Base-by-base conservation (phyloP, 2,797 vertebrate species). In the Lacerta bilineata region DNA sequence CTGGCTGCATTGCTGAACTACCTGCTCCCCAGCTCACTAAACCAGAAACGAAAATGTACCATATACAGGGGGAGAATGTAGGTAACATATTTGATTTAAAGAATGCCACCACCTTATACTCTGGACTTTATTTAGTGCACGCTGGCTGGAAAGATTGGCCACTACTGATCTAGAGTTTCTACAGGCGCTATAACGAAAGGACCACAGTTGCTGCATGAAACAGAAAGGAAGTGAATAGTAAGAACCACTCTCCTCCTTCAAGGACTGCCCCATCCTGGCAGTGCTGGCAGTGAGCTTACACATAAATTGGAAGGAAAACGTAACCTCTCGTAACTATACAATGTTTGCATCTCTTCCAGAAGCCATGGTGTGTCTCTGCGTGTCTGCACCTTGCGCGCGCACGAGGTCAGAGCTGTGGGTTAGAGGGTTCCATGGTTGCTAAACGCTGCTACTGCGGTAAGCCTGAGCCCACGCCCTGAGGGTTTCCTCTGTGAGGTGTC, bases 401-500 rank as follows among this genome's bases (percentile, higher is more conserved):
- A 69, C 43, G 41, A 71, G 33, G 43, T 39, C 41, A 33, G 80
- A 86, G n/a, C 74, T 86, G 84, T 82, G 80, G 84, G 50, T 77
- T 71, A 36, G 74, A 83, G 46, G 85, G 75, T 79, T 72, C 29
- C 36, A 72, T 10, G 43, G 74, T 74, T 86, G 66, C 80, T 83
- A 89, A 82, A 89, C 61, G 7, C 66, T 82, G 50, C 33, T 74
- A 39, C 29, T 78, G 66, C 78, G 75, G 80, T 78, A 43, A 84
- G 46, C 64, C 76, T 18, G 66, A 84, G 33, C 66, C 83, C 75
- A 79, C 66, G 5, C 82, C 46, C 27, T 27, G 75, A 79, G 66
- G 64, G 50, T 84, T 72, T 88, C 82, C 87, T 88, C 66, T 79
- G 66, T 69, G 75, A 79, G 36, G 43, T 72, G 81, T 43, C 46